These are phyloP conservation scores for Rhizoglyphus robini DNA, from an alignment of 1,140 invertebrate species.

Conservation along the genomic window DNA sequence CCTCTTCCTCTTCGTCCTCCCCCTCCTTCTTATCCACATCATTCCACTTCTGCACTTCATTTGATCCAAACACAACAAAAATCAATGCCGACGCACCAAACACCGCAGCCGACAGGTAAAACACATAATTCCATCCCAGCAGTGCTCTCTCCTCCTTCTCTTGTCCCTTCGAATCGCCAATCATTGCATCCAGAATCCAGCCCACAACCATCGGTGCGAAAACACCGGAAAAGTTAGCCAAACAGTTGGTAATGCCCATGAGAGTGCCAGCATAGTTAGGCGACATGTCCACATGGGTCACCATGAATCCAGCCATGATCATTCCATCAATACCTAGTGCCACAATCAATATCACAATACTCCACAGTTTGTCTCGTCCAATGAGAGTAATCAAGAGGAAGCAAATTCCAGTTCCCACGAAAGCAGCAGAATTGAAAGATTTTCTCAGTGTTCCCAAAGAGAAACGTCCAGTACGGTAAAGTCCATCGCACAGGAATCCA, in stretches of 20 bases:
- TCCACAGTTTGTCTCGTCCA: conserved; percentile 37
- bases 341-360: conserved; percentile 13
- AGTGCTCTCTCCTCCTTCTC: conserved; percentile 47
- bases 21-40: no score
- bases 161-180: not conserved
- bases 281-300: conserved; percentile 25
- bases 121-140: conserved; percentile 69
- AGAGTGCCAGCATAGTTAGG: conserved; percentile 27
- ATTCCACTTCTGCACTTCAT: conserved; percentile 23
- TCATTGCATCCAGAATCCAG: not conserved
- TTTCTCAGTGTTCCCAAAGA: conserved; percentile 23
- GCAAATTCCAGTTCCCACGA: conserved; percentile 51
- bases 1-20: no score
- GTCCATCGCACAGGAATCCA: conserved; percentile 38
- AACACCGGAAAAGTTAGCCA: conserved; percentile 30
- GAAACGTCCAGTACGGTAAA: conserved; percentile 27
- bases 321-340: conserved; percentile 22
- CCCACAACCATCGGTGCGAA: conserved; percentile 28
- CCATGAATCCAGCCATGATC: conserved; percentile 21
- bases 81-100: conserved; percentile 58
- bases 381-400: conserved; percentile 56
- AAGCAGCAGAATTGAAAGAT: conserved; percentile 25
- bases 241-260: conserved; percentile 31
- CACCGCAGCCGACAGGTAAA: conserved; percentile 59
- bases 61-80: conserved; percentile 40